Conservation (phyloP, 2,797 vertebrate species). For the Xenopus petersii region DNA sequence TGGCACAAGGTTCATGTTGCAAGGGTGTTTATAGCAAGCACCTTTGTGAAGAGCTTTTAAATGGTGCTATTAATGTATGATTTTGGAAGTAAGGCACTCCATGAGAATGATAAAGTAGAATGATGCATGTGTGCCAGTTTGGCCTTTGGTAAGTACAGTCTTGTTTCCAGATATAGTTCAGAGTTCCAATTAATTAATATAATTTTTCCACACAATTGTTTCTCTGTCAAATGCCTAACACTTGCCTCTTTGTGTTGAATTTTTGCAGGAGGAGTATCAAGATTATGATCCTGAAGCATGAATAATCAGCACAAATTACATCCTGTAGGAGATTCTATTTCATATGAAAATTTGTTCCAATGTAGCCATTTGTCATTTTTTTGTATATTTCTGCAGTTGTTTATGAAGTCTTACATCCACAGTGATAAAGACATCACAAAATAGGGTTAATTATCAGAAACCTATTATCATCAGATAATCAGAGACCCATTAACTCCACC, state of each 20-base stretch:
- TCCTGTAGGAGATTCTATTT: constrained; percentile 64
- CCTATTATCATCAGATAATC: no score
- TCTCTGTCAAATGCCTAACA: neutral
- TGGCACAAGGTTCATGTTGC: no score
- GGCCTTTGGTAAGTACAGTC: no score
- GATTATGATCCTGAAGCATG: constrained; percentile 72
- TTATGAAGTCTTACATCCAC: constrained; percentile 74
- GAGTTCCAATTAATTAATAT: no score
- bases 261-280: constrained; percentile 71
- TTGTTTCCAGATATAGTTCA: no score
- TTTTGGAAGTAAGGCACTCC: no score
- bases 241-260: constrained; percentile 50
- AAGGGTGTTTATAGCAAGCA: no score
- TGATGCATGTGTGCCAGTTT: no score
- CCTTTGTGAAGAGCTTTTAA: no score
- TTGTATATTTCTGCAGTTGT: constrained; percentile 57
- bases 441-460: constrained; percentile 57
- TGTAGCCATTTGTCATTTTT: constrained; percentile 69
- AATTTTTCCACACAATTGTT: no score
- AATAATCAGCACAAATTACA: constrained; percentile 57
- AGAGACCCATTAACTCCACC: constrained; percentile 66
- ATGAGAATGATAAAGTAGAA: no score
- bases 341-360: constrained; percentile 75
- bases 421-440: constrained; percentile 61
- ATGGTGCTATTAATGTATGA: no score